Percentiles rank a stretch among this genome's conserved stretches.
phyloP scores from a whole-genome alignment of 2,888 invertebrate genomes.

The Pristionchus maxplancki region DNA sequence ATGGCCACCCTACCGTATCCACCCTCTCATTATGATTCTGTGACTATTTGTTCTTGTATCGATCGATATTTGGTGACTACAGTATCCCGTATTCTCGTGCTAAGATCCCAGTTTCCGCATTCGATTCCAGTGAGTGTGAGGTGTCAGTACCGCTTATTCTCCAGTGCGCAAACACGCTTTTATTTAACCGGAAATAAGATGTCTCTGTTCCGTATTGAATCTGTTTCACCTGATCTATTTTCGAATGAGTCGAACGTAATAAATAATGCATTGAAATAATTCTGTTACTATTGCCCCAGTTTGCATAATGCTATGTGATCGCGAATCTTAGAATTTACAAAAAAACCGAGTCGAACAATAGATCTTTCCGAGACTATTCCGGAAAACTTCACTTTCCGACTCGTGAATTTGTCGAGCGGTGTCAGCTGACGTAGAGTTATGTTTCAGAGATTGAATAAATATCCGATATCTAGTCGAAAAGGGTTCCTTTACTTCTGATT shows the following conservation, averaged over 20 bases:
- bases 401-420: too few relatives aligned
- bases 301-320: too few relatives aligned
- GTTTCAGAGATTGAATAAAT: too few relatives aligned
- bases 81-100: constrained; percentile 29
- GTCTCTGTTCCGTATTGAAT: background rate
- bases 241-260: background rate
- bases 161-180: constrained; percentile 7
- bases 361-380: too few relatives aligned
- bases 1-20: background rate
- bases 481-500: too few relatives aligned
- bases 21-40: background rate
- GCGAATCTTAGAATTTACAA: too few relatives aligned
- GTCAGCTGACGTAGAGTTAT: too few relatives aligned
- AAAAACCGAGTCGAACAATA: too few relatives aligned
- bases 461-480: too few relatives aligned
- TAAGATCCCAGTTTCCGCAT: constrained; percentile 31
- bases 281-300: too few relatives aligned
- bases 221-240: constrained; percentile 32
- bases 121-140: constrained; percentile 31
- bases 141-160: constrained; percentile 38
- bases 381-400: too few relatives aligned
- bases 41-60: background rate
- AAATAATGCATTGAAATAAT: background rate
- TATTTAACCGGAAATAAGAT: background rate
- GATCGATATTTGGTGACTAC: constrained; percentile 43